These are phyloP conservation scores for Nettapus auritus DNA, from an alignment of 2,113 vertebrate species.

Conservation along the genomic window DNA sequence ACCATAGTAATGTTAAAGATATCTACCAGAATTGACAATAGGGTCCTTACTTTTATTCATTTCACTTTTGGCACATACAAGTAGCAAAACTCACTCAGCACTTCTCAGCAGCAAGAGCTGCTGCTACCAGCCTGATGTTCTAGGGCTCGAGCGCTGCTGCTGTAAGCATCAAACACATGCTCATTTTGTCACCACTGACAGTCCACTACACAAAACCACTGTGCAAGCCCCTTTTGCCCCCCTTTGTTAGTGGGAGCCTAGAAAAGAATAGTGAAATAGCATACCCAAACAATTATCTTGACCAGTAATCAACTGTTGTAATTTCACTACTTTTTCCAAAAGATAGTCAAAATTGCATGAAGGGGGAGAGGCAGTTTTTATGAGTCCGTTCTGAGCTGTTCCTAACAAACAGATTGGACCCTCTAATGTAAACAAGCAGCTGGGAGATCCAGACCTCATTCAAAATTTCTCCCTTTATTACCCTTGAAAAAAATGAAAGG, in stretches of 20 bases:
- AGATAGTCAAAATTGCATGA: not conserved
- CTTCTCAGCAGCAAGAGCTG: not conserved
- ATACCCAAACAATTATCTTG: not conserved
- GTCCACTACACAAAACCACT: rapidly evolving
- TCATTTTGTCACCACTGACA: not conserved
- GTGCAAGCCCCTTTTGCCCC: not conserved
- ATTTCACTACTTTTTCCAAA: not conserved
- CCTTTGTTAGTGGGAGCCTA: not conserved
- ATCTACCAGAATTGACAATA: not conserved
- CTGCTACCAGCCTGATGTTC: not conserved
- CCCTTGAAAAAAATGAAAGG: not conserved
- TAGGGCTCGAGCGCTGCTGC: not conserved
- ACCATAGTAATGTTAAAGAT: not conserved
- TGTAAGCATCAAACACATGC: not conserved
- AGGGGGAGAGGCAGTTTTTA: not conserved
- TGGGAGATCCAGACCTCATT: not conserved
- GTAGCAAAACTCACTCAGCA: not conserved
- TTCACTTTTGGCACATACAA: not conserved
- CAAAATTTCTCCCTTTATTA: not conserved
- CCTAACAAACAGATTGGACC: not conserved
- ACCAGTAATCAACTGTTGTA: not conserved
- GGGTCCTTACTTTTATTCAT: not conserved
- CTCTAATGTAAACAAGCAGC: not conserved
- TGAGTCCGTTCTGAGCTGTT: not conserved
- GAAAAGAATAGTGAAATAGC: not conserved